Percentiles rank a stretch among this genome's conserved stretches.
These are phyloP conservation scores for Edolisoma coerulescens DNA, from an alignment of 2,113 vertebrate species.

Conservation along the genomic window DNA sequence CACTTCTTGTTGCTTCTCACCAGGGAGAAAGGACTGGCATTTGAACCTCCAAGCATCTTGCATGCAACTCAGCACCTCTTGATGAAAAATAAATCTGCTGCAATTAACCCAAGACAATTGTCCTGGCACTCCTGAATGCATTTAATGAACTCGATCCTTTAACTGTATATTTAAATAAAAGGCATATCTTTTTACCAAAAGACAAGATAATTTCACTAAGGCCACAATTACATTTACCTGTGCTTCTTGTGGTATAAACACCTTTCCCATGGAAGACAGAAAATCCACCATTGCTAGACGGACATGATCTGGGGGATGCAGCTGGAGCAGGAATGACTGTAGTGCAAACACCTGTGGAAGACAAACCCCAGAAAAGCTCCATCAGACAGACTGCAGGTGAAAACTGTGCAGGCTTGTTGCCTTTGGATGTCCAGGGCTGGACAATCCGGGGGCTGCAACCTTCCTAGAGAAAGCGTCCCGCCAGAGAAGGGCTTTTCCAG, in stretches of 20 bases:
- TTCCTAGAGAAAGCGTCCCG: too few relatives aligned
- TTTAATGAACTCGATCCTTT: background rate
- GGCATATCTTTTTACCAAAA: background rate
- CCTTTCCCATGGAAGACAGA: slow-evolving; percentile 82
- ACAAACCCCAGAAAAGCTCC: background rate
- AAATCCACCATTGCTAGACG: slow-evolving; percentile 80
- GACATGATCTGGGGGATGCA: slow-evolving; percentile 75
- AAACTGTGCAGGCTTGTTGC: background rate
- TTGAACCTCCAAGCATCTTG: background rate
- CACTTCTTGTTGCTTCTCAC: background rate
- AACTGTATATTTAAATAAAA: background rate
- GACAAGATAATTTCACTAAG: background rate
- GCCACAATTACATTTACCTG: slow-evolving; percentile 74
- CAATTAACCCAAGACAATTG: background rate
- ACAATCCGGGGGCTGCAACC: too few relatives aligned
- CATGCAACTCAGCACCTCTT: background rate
- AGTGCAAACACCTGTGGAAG: slow-evolving; percentile 75
- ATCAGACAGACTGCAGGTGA: background rate
- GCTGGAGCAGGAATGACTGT: slow-evolving; percentile 74
- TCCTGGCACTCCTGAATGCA: background rate
- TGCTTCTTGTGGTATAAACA: slow-evolving; percentile 76
- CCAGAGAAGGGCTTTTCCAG: too few relatives aligned
- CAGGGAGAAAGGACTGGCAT: background rate
- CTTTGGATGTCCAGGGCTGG: too few relatives aligned
- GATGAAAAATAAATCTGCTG: background rate